phyloP scores from a whole-genome alignment of 2,888 invertebrate species.

The Tupiocoris notatus region DNA sequence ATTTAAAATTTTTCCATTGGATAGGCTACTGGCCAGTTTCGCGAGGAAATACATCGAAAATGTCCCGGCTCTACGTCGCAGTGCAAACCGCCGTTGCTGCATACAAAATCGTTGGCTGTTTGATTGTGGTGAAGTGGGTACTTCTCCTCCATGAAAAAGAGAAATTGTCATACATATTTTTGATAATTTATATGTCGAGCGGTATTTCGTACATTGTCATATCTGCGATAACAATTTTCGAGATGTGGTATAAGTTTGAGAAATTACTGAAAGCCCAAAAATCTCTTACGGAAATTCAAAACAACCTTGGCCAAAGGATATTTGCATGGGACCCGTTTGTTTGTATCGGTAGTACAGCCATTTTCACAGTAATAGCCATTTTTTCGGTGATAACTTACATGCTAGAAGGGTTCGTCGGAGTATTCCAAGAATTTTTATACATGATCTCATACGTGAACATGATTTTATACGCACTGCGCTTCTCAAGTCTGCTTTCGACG shows the following conservation, averaged over 20 bases:
- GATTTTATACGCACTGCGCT: background rate
- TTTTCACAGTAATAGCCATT: background rate
- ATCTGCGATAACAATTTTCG: background rate
- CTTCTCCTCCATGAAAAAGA: no score
- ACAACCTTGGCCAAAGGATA: background rate
- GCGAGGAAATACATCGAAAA: background rate
- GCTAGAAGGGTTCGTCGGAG: background rate
- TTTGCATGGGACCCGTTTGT: background rate
- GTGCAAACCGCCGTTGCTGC: background rate
- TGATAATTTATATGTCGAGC: background rate
- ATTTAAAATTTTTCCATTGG: background rate
- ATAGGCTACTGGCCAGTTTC: background rate
- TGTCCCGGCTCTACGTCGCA: background rate
- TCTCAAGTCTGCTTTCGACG: background rate
- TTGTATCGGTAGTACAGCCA: background rate
- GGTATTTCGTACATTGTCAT: background rate
- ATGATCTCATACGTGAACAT: background rate
- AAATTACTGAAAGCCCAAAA: background rate
- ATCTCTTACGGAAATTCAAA: background rate
- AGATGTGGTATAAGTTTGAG: background rate
- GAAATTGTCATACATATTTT: background rate
- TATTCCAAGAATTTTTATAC: background rate
- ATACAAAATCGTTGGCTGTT: no score
- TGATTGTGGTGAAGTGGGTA: no score
- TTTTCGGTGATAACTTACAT: background rate